Evolutionary conservation across 2,888 invertebrate species (phyloP), one percentile per base, ranked within the genome.

Genomic region (Tipula helvola): DNA sequence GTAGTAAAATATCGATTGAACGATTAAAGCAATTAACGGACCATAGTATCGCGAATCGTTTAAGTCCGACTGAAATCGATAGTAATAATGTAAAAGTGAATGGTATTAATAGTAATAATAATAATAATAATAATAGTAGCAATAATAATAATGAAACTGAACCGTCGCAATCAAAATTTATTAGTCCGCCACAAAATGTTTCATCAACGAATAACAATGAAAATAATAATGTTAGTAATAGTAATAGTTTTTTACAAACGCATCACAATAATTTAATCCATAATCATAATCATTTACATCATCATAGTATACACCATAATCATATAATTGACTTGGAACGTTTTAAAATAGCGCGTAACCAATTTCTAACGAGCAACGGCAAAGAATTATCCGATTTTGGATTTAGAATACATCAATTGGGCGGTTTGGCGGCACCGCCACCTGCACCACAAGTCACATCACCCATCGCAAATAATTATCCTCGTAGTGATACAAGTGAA

Each of bases 401-500:
- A 47, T 92, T 92, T 89, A 90, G 92, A 90, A 92, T 92, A 91
- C 86, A 84, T 84, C 92, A 92, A 88, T 89, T 92, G 88, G 91
- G 91, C 44, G 91, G 91, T 5, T 89, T 92, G 88, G 90, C 91
- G 41, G 18, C 86, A 12, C n/a, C 41, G 41, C 83, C 85, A 84
- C 28, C 83, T 39, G 0, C 84, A 39, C 16, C 84, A 1, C 84
- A 84, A 84, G 84, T 84, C n/a, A 5, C 84, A 8, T 41, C 36
- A 3, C 84, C 84, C 90, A 28, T 28, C 28, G 5, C 91, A n/a
- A 89, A 90, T 41, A 91, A 90, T 88, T 92, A 92, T 88, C 90
- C 91, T 36, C 89, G 91, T 52, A 92, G 92, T 88, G 92, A 92
- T 88, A 91, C 91, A 86, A 92, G 92, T 87, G 92, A 92, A 87